These are phyloP conservation scores for Apodemus sylvaticus DNA, from an alignment of 2,113 vertebrate genomes.

Conservation along the genomic window DNA sequence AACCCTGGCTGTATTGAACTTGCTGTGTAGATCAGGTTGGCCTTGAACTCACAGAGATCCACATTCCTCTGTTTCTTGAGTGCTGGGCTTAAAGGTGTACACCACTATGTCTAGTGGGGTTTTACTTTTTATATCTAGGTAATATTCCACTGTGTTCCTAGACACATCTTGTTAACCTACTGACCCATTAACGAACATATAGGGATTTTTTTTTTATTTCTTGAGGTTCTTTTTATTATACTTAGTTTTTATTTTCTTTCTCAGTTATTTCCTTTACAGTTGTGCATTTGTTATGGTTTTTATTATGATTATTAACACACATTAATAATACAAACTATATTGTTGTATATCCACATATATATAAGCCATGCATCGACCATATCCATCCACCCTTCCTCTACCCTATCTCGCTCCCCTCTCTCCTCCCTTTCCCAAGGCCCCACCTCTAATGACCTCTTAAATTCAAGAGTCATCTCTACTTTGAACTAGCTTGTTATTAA, in stretches of 20 bases:
- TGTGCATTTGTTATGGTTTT: background rate
- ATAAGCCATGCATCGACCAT: background rate
- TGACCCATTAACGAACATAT: too few relatives aligned
- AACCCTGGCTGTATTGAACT: background rate
- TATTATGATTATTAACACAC: background rate
- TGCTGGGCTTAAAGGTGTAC: background rate
- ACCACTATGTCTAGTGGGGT: background rate
- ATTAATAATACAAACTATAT: background rate
- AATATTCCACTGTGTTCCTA: background rate
- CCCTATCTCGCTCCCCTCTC: background rate
- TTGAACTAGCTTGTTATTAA: too few relatives aligned
- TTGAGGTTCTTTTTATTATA: background rate
- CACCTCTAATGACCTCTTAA: background rate
- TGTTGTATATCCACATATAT: background rate
- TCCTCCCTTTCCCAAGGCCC: background rate
- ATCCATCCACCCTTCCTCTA: background rate
- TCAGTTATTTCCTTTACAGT: background rate
- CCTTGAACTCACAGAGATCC: background rate
- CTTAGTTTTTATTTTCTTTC: background rate
- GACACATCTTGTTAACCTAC: background rate
- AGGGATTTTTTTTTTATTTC: background rate
- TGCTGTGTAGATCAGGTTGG: background rate
- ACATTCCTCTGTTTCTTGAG: background rate
- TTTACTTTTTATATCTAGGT: background rate
- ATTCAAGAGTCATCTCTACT: background rate